Evolutionary conservation across 2,113 vertebrate genomes (phyloP), one percentile per base, ranked within the genome.

Genomic region (Oriolus oriolus): DNA sequence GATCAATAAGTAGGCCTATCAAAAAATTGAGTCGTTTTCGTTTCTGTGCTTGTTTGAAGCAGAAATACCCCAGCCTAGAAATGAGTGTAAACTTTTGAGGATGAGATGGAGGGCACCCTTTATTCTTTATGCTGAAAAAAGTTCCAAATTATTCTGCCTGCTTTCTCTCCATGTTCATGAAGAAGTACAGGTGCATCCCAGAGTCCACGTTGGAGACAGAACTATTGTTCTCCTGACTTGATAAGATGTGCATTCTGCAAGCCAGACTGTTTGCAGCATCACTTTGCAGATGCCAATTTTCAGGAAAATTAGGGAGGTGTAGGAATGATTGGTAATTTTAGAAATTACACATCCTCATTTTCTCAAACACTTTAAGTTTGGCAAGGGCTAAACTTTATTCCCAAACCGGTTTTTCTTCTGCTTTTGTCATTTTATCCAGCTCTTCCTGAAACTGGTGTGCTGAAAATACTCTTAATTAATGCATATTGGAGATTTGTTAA

Each of bases 201-300:
- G 74, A 63, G 30, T 37, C n/a, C 1, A 0, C 23, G 21, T 11
- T 1, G 2, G 42, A 26, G 30, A 73, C 79, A 45, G 23, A 64
- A 15, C 33, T 45, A 5, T 21, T 50, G 21, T 50, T 44, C n/a
- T 60, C 35, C 19, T 60, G 13, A 5, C 21, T 16, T 21, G 22
- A 9, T 10, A 47, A 15, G 30, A 33, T 0, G 0, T 37, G 37
- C 4, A 1, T 27, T 64, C 22, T 49, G 75, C 10, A 13, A 45
- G 68, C 12, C 37, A 45, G 27, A 10, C 9, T 81, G 26, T 76
- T 80, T n/a, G 60, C 47, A 30, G 20, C 11, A 1, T 42, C 2
- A 1, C 15, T 77, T 64, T 37, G 54, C 3, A 5, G 44, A 47
- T 88, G 24, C 17, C 19, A 10, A 1, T 85, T 83, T 79, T 88